Base-by-base conservation (phyloP, 2,888 invertebrate species). In the Anodontia alba region DNA sequence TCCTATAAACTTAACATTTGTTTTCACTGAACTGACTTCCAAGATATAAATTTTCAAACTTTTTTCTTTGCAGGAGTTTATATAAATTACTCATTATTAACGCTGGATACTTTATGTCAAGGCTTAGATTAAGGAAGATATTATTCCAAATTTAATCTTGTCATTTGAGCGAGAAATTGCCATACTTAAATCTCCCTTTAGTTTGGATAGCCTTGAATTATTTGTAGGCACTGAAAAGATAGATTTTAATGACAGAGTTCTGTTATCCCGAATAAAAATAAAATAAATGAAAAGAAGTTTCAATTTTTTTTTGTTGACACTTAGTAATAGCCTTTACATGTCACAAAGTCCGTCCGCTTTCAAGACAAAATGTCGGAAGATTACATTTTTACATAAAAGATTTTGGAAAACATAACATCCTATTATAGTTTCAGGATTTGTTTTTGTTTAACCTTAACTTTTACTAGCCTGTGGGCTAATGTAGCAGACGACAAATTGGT, bases 51-150 rank as follows among this genome's bases (percentile, higher is more conserved):
- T n/a, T n/a, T n/a, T n/a, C n/a, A n/a, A n/a, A n/a, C n/a, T n/a
- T n/a, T n/a, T 29, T 1, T 62, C 62, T 62, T 33, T 33, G 62
- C 62, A 62, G 62, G 62, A 62, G 62, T 62, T 62, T 62, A 62
- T n/a, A 17, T 62, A 33, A 62, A 33, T 62, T 31, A 33, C 17
- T 62, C 20, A 33, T 62, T 62, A 20, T 26, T 17, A 62, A 62
- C 33, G 29, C 23, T 62, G 7, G 33, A 33, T 62, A 33, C 62
- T 62, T 33, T 62, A 38, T 2, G 7, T 62, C 33, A 62, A 62
- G 62, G 62, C 33, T 62, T 1, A n/a, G 62, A 62, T 62, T 62
- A 5, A 62, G 20, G 33, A 33, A 33, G 62, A 62, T 62, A 62
- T 17, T 31, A 29, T 33, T 29, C 8, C 17, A 17, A 62, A 20